Evolutionary conservation across 2,888 invertebrate species (phyloP).

Genomic region (Yponomeuta evonymella): DNA sequence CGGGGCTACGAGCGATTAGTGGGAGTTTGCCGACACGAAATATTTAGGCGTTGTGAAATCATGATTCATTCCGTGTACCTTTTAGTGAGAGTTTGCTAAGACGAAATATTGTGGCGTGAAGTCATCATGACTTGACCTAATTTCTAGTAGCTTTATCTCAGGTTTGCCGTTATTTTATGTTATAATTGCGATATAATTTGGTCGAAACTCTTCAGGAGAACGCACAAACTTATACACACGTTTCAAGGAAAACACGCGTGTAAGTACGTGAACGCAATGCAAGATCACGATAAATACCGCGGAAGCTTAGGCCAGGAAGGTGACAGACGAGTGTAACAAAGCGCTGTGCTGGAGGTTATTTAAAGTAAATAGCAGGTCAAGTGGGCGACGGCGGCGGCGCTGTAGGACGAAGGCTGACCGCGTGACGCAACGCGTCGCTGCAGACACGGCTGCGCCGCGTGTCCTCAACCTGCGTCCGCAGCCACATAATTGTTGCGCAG

Average conservation of each 20-base stretch:
- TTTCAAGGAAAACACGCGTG: neutral
- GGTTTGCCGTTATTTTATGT: too few species aligned
- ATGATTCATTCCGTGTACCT: neutral
- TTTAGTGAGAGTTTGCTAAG: neutral
- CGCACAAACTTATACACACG: neutral
- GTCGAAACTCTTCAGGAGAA: too few species aligned
- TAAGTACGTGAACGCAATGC: neutral
- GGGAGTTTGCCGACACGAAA: neutral
- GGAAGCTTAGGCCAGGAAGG: constrained; percentile 39
- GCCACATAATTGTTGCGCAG: constrained; percentile 67
- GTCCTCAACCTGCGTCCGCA: constrained; percentile 40
- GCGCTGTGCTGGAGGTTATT: constrained; percentile 60
- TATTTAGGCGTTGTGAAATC: neutral
- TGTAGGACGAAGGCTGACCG: constrained; percentile 38
- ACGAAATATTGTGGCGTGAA: neutral
- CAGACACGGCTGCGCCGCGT: constrained; percentile 66
- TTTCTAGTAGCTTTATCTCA: neutral
- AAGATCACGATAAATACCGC: constrained; percentile 30
- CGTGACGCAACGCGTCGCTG: constrained; percentile 29
- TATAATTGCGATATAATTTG: too few species aligned
- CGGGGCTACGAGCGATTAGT: too few species aligned
- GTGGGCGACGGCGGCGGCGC: constrained; percentile 31
- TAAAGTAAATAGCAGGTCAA: constrained; percentile 54
- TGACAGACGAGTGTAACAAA: constrained; percentile 39
- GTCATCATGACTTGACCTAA: neutral